These are phyloP conservation scores for Rhamphomyia laevipes DNA, from an alignment of 2,888 invertebrate genomes.

Conservation along the genomic window DNA sequence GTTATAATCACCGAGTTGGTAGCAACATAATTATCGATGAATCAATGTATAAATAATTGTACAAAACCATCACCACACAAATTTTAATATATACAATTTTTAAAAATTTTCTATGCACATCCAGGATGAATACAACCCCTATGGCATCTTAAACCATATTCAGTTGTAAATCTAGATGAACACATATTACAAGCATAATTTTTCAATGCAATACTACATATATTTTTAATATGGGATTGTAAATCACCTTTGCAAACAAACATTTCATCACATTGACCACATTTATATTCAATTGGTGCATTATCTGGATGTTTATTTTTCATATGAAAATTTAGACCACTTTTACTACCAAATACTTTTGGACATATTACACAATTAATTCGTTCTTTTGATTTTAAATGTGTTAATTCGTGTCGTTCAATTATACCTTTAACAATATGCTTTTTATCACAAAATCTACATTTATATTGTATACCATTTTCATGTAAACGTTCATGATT, in stretches of 20 bases:
- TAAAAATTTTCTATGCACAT: no score
- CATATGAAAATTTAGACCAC: not conserved
- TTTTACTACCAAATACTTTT: not conserved
- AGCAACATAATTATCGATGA: no score
- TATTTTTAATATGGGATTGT: not conserved
- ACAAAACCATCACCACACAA: no score
- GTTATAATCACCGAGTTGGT: no score
- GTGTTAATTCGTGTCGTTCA: not conserved
- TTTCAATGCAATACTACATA: not conserved
- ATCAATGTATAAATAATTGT: no score
- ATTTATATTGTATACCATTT: not conserved
- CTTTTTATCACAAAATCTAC: not conserved
- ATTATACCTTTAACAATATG: not conserved
- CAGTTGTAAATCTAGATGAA: not conserved
- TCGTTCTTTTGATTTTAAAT: constrained; percentile 1
- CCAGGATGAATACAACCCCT: not conserved
- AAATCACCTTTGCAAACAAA: not conserved
- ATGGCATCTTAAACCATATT: not conserved
- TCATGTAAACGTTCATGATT: constrained; percentile 1
- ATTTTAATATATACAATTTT: no score
- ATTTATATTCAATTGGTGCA: not conserved
- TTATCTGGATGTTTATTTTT: not conserved
- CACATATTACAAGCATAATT: not conserved
- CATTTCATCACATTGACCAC: not conserved
- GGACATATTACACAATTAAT: not conserved